These are phyloP conservation scores for Aproaerema taeniolella DNA, from an alignment of 2,888 invertebrate species.

Conservation along the genomic window DNA sequence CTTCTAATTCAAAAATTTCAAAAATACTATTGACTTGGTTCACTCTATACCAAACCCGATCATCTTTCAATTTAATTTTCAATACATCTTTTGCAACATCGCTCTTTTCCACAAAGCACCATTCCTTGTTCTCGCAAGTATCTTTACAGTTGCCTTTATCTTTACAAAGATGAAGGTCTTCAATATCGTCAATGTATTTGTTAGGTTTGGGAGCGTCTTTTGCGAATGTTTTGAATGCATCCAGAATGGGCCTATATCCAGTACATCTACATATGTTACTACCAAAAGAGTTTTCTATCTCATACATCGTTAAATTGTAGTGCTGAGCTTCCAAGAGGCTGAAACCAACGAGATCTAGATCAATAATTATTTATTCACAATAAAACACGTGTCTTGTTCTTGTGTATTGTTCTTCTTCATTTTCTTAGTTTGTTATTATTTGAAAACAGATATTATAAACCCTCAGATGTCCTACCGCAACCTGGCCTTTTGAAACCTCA, in stretches of 20 bases:
- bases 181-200: constrained; percentile 31
- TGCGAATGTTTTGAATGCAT: constrained; percentile 80
- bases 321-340: constrained; percentile 50
- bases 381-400: too few relatives aligned
- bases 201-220: constrained; percentile 47
- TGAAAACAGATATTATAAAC: background rate
- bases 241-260: constrained; percentile 79
- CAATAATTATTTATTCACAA: background rate
- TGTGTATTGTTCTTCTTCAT: too few relatives aligned
- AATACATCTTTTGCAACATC: constrained; percentile 31
- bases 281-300: constrained; percentile 83
- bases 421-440: too few relatives aligned
- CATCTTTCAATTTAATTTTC: constrained; percentile 47
- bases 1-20: constrained; percentile 57
- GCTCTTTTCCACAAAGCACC: constrained; percentile 32
- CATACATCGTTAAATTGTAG: constrained; percentile 69
- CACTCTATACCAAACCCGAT: constrained; percentile 73
- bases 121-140: constrained; percentile 29
- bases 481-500: too few relatives aligned
- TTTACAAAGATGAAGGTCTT: constrained; percentile 34
- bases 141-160: constrained; percentile 23
- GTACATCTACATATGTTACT: constrained; percentile 87
- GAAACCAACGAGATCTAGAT: too few relatives aligned
- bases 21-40: constrained; percentile 67
- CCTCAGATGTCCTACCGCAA: too few relatives aligned